These are phyloP conservation scores for Neria commutata DNA, from an alignment of 2,888 invertebrate genomes.

Conservation along the genomic window DNA sequence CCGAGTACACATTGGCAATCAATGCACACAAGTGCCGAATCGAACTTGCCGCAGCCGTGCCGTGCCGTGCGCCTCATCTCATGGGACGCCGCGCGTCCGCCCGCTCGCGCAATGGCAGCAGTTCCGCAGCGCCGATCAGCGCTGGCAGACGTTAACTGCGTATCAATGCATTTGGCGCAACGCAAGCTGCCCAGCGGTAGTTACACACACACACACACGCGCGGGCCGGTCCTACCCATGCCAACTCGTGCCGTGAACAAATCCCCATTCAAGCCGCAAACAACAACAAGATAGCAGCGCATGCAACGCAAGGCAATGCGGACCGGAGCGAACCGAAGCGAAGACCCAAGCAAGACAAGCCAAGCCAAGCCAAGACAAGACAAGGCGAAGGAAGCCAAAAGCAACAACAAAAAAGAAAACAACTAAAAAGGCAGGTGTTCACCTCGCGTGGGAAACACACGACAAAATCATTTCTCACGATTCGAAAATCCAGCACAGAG, in stretches of 20 bases:
- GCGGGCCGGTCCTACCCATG: constrained; percentile 11
- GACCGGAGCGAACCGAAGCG: constrained; percentile 21
- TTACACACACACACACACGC: too few species aligned
- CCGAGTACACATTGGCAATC: not conserved
- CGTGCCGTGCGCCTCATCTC: too few species aligned
- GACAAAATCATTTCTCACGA: constrained; percentile 63
- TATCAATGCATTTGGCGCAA: too few species aligned
- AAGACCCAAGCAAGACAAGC: too few species aligned
- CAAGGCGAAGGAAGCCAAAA: constrained; percentile 20
- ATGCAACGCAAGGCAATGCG: constrained; percentile 19
- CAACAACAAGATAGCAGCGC: not conserved
- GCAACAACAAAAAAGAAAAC: constrained; percentile 13
- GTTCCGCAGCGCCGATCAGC: too few species aligned
- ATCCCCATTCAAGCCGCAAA: not conserved
- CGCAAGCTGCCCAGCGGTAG: too few species aligned
- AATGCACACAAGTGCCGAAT: not conserved
- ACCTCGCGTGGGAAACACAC: constrained; percentile 63
- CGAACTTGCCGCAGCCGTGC: not conserved
- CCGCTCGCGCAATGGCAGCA: too few species aligned
- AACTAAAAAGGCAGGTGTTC: constrained; percentile 60
- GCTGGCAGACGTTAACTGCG: too few species aligned
- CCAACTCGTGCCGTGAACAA: constrained; percentile 10
- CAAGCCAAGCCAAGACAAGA: constrained; percentile 22
- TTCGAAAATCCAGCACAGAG: constrained; percentile 56
- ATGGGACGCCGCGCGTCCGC: too few species aligned